These are phyloP conservation scores for Petrophora chlorosata DNA, from an alignment of 2,888 invertebrate species.

Conservation along the genomic window DNA sequence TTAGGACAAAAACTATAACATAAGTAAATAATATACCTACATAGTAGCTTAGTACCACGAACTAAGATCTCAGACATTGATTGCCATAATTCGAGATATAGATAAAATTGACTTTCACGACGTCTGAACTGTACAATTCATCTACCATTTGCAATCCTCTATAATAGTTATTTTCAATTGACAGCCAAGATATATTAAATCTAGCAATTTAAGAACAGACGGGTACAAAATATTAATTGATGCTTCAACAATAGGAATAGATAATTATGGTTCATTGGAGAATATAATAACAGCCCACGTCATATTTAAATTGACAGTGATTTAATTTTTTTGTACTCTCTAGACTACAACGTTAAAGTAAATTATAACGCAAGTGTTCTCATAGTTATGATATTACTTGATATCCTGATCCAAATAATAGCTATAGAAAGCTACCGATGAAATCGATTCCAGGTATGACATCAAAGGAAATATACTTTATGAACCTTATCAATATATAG, in stretches of 20 bases:
- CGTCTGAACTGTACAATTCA: too few species aligned
- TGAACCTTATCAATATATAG: conserved; percentile 41
- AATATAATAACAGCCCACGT: conserved; percentile 12
- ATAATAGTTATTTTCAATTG: conserved; percentile 42
- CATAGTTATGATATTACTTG: background rate
- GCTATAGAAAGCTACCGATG: conserved; percentile 17
- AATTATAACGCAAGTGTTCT: background rate
- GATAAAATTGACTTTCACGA: conserved; percentile 55
- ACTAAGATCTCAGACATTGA: conserved; percentile 55
- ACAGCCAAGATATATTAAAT: conserved; percentile 43
- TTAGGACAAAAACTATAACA: background rate
- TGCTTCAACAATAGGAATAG: conserved; percentile 19
- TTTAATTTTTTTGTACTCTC: background rate
- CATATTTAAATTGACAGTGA: conserved; percentile 4
- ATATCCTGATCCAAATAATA: conserved; percentile 8
- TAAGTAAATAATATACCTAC: conserved; percentile 24
- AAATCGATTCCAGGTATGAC: conserved; percentile 31
- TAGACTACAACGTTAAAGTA: background rate
- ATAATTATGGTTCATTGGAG: conserved; percentile 16
- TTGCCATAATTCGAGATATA: conserved; percentile 53
- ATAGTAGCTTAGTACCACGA: conserved; percentile 51
- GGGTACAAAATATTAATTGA: conserved; percentile 21
- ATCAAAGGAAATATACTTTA: conserved; percentile 38
- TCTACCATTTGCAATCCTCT: conserved; percentile 44
- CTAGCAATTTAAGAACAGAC: conserved; percentile 1